Evolutionary conservation across 2,888 invertebrate genomes (phyloP), one percentile per base, ranked within the genome.

Genomic region (Ochropacha duplaris): DNA sequence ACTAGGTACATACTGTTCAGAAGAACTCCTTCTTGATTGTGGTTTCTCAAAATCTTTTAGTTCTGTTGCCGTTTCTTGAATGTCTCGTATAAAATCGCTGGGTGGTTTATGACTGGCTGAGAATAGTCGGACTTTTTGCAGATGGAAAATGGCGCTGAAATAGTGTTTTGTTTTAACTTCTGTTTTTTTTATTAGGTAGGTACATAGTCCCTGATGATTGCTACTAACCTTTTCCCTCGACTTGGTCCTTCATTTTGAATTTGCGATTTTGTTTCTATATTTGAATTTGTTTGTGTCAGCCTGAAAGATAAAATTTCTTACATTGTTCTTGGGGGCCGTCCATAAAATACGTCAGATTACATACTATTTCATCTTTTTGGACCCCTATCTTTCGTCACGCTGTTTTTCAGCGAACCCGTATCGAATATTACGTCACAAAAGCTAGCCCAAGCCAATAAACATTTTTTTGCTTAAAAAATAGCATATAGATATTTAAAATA

Each of bases 41-140:
- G 60, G 62, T 60, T 74, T 66, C 50, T 84, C 83, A 8, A 84
- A 62, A 16, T 84, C 83, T 58, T 83, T 69, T 0, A 87, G 70
- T 58, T 90, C 89, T 0, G 83, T 84, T 12, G 74, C 70, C 0
- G 66, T 64, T 59, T 83, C 76, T 9, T 71, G 76, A 14, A 73
- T 72, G 16, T 81, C 78, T n/a, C 71, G 66, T 44, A 67, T 59
- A 39, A 62, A 57, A 44, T 62, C 73, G 54, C 70, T 71, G 11
- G 64, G 63, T 0, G 75, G 68, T 0, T 72, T 69, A 0, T 79
- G 75, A 9, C 69, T 80, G 2, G 69, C 59, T 0, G 81, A 56
- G 52, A 81, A 79, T 8, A 86, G 70, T 0, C 75, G 64, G 1
- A 87, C 74, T 66, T 81, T 86, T 39, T 83, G 84, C 22, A 74